Base-by-base conservation (phyloP, 2,113 vertebrate species). In the Cephalopterus ornatus region DNA sequence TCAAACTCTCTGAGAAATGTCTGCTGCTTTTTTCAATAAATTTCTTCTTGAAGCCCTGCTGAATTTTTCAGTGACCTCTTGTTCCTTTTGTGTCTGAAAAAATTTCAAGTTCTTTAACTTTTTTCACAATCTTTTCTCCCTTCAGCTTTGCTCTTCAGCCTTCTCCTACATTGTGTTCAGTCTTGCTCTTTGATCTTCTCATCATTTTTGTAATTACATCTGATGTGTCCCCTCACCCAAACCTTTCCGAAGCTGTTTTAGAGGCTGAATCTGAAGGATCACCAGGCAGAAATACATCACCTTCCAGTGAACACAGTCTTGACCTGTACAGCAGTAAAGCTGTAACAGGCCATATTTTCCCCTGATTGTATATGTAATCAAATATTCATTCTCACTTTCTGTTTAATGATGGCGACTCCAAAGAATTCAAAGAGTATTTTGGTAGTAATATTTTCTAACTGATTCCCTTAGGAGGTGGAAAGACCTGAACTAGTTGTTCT, bases 21-120 rank as follows among this genome's bases (percentile, higher is more conserved):
- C 63, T 77, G n/a, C 53, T 92, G 42, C 44, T 92, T 88, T 82
- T 71, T 20, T 80, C 89, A 89, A 71, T 68, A 92, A 93, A 96
- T 70, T 42, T 27, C 42, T 80, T 82, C 49, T 73, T 44, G 53
- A 92, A 90, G 41, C 27, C 39, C 72, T 61, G 50, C 42, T 65
- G 70, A 93, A 76, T 83, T 93, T 89, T 89, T 82, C 52, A 70
- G n/a, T 46, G 41, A 88, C 78, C 53, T 94, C 42, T 67, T 37
- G 47, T 20, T 96, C 56, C 32, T 89, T 56, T 23, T 8, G n/a
- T 79, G 52, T 18, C 67, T 80, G 66, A 79, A 85, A 89, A 85
- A 58, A n/a, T 27, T 28, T 56, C 3, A 14, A 71, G 32, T 81
- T 86, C 72, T 88, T 76, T 46, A 79, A 66, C 62, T 76, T 88